Evolutionary conservation across 2,797 vertebrate genomes (phyloP).

Genomic region (Margarornis squamiger): DNA sequence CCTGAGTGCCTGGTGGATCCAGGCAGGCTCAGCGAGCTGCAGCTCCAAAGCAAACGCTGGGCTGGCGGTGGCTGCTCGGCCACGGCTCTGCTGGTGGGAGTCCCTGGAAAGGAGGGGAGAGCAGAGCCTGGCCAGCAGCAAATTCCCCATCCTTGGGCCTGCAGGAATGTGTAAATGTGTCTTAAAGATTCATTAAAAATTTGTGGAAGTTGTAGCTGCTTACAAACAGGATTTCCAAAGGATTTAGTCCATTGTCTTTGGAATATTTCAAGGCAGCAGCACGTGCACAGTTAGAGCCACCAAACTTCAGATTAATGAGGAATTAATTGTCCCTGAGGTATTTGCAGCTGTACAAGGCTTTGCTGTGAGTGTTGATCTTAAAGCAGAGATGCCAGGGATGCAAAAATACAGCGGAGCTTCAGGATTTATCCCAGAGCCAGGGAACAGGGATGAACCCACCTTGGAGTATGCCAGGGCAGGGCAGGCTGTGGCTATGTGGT

Average conservation of each 20-base stretch:
- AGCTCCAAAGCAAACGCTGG: not conserved
- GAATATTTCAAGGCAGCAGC: not conserved
- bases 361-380: rapidly evolving
- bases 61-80: not conserved
- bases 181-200: rapidly evolving
- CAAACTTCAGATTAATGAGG: not conserved
- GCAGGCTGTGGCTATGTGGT: not conserved
- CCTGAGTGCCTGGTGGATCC: not conserved
- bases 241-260: not conserved
- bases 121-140: not conserved
- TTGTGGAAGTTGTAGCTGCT: rapidly evolving
- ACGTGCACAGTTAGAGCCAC: not conserved
- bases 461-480: not conserved
- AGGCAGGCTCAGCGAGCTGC: not conserved
- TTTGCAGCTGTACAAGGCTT: not conserved
- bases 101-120: not conserved
- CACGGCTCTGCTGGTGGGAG: rapidly evolving
- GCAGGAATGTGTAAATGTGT: not conserved
- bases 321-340: not conserved
- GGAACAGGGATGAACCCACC: not conserved
- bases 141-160: not conserved
- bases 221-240: rapidly evolving
- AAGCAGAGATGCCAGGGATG: rapidly evolving
- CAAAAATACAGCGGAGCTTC: not conserved
- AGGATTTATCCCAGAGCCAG: not conserved